Evolutionary conservation across 2,797 vertebrate genomes (phyloP).

Genomic region (Takifugu rubripes): DNA sequence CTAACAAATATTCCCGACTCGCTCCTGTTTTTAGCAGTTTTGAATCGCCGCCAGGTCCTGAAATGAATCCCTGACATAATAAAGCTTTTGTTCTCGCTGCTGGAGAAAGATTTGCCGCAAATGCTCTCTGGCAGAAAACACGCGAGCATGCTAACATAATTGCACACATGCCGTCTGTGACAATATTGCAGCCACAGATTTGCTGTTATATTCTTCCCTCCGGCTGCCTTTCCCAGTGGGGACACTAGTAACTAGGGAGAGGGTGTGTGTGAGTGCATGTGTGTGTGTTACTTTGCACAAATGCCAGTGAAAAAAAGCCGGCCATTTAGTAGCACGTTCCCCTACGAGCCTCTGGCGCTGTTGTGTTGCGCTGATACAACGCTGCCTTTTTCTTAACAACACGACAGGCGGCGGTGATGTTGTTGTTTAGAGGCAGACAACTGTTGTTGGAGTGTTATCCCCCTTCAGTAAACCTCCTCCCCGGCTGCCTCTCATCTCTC

Average conservation of each 20-base stretch:
- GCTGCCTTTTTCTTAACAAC: background rate
- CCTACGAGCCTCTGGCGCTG: background rate
- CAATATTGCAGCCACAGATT: background rate
- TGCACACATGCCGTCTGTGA: conserved; percentile 1
- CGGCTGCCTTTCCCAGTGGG: conserved; percentile 3
- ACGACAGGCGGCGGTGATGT: background rate
- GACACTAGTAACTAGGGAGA: background rate
- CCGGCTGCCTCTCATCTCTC: conserved; percentile 14
- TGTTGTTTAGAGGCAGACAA: conserved; percentile 7
- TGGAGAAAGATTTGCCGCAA: too few species aligned
- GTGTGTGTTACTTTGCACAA: background rate
- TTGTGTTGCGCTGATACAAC: background rate
- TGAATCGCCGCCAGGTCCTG: too few species aligned
- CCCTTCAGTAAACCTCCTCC: conserved; percentile 21
- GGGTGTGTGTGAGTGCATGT: background rate
- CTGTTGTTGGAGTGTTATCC: conserved; percentile 19
- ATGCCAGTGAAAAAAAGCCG: background rate
- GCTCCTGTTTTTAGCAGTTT: too few species aligned
- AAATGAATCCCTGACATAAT: too few species aligned
- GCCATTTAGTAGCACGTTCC: background rate
- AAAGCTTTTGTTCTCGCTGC: too few species aligned
- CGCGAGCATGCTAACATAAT: background rate
- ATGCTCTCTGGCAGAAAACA: too few species aligned
- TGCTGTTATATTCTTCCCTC: background rate
- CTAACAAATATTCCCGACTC: too few species aligned